Evolutionary conservation across 2,797 vertebrate species (phyloP), one percentile per base, ranked within the genome.

Genomic region (Gymnopithys bicolor): DNA sequence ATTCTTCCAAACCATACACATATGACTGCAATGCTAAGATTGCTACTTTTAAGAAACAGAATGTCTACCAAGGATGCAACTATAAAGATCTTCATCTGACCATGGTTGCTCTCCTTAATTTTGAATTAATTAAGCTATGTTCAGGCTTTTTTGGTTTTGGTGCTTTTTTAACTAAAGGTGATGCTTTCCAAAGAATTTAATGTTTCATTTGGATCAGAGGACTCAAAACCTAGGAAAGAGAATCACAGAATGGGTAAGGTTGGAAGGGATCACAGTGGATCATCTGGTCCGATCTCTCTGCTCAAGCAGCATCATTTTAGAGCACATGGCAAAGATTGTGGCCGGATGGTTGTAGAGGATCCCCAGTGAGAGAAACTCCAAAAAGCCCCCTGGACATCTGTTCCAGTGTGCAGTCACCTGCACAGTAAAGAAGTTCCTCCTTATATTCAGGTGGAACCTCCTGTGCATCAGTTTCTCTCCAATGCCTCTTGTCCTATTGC

Each of bases 391-490:
- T 63, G 21, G 28, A 16, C 19, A 56, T 39, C 28, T 33, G 11
- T 51, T 63, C 28, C 37, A 63, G 32, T 27, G 25, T 2, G 0
- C 1, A 1, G 7, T 48, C 25, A 53, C 18, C 11, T 8, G 19
- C 8, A 39, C 7, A 76, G 37, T 13, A 56, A 6, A n/a, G 11
- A 53, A 55, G 22, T 6, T 23, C 19, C 5, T 9, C 15, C 5
- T n/a, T 4, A 43, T 16, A n/a, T 24, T 43, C 32, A 69, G 48
- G 9, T 43, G 7, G 19, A 75, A 63, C 11, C n/a, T 62, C 27
- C 16, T 24, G 32, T 18, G 13, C 13, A 43, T 12, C 55, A 55
- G 27, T 62, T 49, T 56, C 32, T 49, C 19, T 19, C 16, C 10
- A 11, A 17, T 62, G 3, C 3, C 19, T 12, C 32, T 14, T 19